Evolutionary conservation across 2,888 invertebrate species (phyloP).

Genomic region (Cryptophagus acutangulus): DNA sequence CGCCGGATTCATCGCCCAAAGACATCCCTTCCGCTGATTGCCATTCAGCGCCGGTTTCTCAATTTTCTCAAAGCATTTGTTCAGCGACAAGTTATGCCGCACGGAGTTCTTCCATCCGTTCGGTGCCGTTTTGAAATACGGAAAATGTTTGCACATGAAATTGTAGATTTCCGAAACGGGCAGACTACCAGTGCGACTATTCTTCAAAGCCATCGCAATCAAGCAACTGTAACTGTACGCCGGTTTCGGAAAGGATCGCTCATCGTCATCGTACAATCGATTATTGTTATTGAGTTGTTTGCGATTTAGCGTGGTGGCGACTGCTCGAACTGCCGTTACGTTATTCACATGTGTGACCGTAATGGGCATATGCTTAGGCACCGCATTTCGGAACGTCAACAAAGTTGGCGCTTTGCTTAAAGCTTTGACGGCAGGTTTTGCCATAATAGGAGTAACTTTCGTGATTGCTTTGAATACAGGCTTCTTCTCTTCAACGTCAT

Average conservation of each 20-base stretch:
- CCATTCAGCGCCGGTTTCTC: constrained; percentile 89
- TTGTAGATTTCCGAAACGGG: constrained; percentile 98
- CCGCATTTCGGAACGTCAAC: constrained; percentile 39
- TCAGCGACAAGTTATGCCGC: constrained; percentile 91
- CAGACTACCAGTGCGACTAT: constrained; percentile 87
- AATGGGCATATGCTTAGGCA: constrained; percentile 35
- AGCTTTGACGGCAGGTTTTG: constrained; percentile 40
- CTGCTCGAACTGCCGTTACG: constrained; percentile 31
- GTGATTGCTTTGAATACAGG: constrained; percentile 39
- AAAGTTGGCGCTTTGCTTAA: constrained; percentile 31
- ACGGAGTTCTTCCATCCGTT: constrained; percentile 99
- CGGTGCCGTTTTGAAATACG: constrained; percentile 97
- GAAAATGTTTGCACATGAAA: constrained; percentile 99
- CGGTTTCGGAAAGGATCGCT: constrained; percentile 83
- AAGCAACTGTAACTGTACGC: constrained; percentile 97
- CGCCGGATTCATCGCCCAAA: constrained; percentile 96
- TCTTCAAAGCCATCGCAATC: constrained; percentile 96
- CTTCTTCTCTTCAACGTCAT: constrained; percentile 34
- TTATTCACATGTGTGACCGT: constrained; percentile 37
- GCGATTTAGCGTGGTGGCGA: constrained; percentile 22
- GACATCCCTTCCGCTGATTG: constrained; percentile 79
- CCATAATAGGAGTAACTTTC: constrained; percentile 42
- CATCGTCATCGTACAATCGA: constrained; percentile 46
- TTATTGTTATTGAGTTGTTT: constrained; percentile 13
- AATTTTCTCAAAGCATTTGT: constrained; percentile 98